These are phyloP conservation scores for Xanthia icteritia DNA, from an alignment of 2,888 invertebrate genomes.

Conservation along the genomic window DNA sequence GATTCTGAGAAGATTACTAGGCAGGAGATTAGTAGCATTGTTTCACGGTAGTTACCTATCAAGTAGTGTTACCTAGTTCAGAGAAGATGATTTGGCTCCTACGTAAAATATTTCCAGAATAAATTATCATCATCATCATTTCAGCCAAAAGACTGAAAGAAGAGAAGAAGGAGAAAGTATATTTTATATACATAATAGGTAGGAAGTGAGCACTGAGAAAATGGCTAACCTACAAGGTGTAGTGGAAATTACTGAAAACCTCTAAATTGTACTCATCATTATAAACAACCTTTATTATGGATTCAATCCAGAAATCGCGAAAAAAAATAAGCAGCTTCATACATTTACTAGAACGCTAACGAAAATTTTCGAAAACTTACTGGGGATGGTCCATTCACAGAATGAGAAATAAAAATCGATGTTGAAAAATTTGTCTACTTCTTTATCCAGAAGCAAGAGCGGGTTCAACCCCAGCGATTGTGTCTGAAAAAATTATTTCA, in stretches of 20 bases:
- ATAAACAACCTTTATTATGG: not conserved
- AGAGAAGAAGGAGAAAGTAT: not conserved
- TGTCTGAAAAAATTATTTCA: not conserved
- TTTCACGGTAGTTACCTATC: not conserved
- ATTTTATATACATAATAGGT: not conserved
- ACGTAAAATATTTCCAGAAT: not conserved
- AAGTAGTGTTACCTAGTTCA: constrained; percentile 1
- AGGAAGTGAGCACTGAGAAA: not conserved
- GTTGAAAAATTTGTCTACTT: not conserved
- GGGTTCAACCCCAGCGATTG: not conserved
- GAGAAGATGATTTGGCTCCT: not conserved
- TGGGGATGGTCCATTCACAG: too few relatives aligned
- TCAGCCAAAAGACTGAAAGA: not conserved
- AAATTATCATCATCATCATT: not conserved
- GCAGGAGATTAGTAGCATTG: not conserved
- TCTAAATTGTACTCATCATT: not conserved
- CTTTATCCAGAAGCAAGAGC: not conserved
- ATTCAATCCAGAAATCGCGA: not conserved
- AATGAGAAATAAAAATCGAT: not conserved
- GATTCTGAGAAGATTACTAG: constrained; percentile 12
- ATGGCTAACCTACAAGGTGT: not conserved
- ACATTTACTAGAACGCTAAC: too few relatives aligned
- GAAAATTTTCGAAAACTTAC: not conserved
- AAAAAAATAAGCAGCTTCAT: not conserved
- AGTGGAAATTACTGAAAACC: not conserved